phyloP scores from a whole-genome alignment of 1,140 invertebrate species.

The Leptinotarsa defecta region DNA sequence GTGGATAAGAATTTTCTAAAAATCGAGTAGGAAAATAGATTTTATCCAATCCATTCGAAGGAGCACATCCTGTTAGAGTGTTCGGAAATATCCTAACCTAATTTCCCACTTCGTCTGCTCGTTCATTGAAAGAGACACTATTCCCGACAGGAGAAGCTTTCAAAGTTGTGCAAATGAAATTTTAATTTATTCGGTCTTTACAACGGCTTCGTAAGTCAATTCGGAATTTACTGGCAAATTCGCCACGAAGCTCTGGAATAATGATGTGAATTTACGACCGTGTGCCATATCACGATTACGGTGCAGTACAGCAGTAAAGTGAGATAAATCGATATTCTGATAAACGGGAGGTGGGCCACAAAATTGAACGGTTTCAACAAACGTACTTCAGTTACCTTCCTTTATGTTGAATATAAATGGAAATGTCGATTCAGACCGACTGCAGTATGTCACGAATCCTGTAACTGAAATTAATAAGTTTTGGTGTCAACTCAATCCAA shows the following conservation, averaged over 20 bases:
- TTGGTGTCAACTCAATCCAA: no score
- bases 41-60: no score
- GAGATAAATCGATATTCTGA: background rate
- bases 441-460: no score
- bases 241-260: background rate
- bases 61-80: no score
- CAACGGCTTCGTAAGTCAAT: background rate
- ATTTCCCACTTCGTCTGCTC: no score
- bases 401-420: no score
- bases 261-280: background rate
- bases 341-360: background rate
- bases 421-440: no score
- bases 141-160: background rate
- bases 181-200: background rate
- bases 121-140: background rate
- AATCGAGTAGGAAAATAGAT: no score
- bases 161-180: background rate
- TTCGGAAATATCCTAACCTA: no score
- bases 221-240: background rate
- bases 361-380: background rate
- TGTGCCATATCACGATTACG: background rate
- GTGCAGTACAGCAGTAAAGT: background rate
- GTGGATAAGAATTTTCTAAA: no score
- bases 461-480: no score
- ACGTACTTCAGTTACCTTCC: background rate